These are phyloP conservation scores for Apotomis capreana DNA, from an alignment of 2,888 invertebrate genomes.

Conservation along the genomic window DNA sequence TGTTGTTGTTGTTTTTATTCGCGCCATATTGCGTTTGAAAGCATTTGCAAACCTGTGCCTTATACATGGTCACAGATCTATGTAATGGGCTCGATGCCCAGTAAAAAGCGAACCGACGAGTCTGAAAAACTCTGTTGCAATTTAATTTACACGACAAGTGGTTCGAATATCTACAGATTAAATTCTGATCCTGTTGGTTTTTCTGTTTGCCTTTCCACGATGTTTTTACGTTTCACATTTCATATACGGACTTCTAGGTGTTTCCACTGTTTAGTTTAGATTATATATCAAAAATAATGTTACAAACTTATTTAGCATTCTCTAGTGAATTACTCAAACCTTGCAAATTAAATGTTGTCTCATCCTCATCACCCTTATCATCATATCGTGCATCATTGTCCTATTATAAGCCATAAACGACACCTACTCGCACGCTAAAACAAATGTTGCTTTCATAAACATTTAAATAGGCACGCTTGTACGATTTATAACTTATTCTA, in stretches of 20 bases:
- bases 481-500: not conserved
- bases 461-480: not conserved
- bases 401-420: no score
- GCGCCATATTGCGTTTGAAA: constrained; percentile 23
- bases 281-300: not conserved
- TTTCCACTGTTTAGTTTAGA: not conserved
- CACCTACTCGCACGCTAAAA: no score
- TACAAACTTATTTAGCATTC: not conserved
- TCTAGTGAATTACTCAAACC: not conserved
- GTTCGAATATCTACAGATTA: constrained; percentile 10
- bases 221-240: constrained; percentile 4
- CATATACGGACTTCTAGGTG: not conserved
- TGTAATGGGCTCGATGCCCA: constrained; percentile 14
- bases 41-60: constrained; percentile 22
- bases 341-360: no score
- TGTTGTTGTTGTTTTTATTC: constrained; percentile 15
- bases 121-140: constrained; percentile 25
- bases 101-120: constrained; percentile 29
- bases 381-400: no score
- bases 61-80: constrained; percentile 23
- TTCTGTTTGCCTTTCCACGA: constrained; percentile 2
- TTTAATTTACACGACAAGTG: constrained; percentile 24
- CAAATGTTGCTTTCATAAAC: no score
- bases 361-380: no score
- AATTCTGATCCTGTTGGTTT: constrained; percentile 14